A percentile compares a stretch with the other conserved stretches of the same genome.
These are phyloP conservation scores for Anarhynchus alexandrinus DNA, from an alignment of 2,113 vertebrate genomes.

Conservation along the genomic window DNA sequence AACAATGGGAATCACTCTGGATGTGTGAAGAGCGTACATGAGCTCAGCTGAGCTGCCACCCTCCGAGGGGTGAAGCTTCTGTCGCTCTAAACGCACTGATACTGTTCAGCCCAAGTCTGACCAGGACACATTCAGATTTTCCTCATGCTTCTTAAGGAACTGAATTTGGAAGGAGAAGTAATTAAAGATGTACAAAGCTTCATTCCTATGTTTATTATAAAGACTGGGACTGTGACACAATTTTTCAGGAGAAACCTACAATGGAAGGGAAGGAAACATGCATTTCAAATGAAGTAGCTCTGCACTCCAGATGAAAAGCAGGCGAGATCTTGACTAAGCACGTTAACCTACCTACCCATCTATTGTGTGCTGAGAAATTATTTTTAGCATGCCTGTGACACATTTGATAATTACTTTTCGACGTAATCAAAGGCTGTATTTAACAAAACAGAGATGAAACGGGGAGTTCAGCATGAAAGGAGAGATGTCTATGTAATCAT, in stretches of 20 bases:
- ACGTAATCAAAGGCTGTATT: slow-evolving; percentile 1
- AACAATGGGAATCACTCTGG: background rate
- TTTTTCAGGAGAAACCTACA: background rate
- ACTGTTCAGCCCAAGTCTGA: background rate
- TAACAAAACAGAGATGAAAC: background rate
- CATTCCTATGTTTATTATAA: background rate
- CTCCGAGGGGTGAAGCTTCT: background rate
- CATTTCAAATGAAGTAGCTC: background rate
- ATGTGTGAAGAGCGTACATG: accelerated
- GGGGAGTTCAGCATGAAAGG: background rate
- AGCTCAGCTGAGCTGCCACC: background rate
- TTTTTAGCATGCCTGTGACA: slow-evolving; percentile 14
- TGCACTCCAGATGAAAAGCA: background rate
- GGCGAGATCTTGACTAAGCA: background rate
- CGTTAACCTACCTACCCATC: slow-evolving; percentile 7
- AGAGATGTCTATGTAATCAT: background rate
- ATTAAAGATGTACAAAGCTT: background rate
- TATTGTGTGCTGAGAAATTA: background rate
- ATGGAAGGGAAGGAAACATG: background rate
- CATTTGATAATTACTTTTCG: slow-evolving; percentile 7
- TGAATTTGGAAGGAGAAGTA: background rate
- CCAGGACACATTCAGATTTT: background rate
- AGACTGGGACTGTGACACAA: background rate
- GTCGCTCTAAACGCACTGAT: background rate
- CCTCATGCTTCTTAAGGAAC: background rate